A percentile compares a stretch with the other conserved stretches of the same genome.
Evolutionary conservation across 2,797 vertebrate species (phyloP).

Genomic region (Acipenser oxyrinchus): DNA sequence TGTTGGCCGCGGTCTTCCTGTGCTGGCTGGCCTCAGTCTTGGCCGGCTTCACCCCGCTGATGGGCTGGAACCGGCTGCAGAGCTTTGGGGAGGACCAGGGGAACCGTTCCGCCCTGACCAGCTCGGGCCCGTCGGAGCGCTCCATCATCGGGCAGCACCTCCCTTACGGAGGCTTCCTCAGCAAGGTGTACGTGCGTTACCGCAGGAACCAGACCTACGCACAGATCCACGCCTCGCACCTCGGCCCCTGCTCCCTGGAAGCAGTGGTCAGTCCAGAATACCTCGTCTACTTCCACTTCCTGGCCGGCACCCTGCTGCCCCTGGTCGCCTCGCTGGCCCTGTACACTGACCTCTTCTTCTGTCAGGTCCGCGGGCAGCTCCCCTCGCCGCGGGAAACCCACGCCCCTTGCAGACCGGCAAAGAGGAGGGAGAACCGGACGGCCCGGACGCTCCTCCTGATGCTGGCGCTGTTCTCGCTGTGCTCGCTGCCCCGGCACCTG

Average conservation of each 20-base stretch:
- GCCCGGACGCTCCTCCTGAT: constrained; percentile 48
- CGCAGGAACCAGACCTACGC: constrained; percentile 47
- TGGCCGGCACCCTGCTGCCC: constrained; percentile 53
- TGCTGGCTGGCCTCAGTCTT: constrained; percentile 64
- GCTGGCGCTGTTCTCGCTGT: constrained; percentile 56
- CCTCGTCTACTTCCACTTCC: constrained; percentile 53
- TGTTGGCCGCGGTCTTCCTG: constrained; percentile 48
- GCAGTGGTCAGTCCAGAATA: constrained; percentile 52
- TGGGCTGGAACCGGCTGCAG: constrained; percentile 47
- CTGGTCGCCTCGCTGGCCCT: constrained; percentile 49
- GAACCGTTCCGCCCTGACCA: constrained; percentile 2
- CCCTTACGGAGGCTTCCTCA: constrained; percentile 61
- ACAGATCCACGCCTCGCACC: constrained; percentile 54
- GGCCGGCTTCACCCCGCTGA: constrained; percentile 64
- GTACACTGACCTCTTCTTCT: constrained; percentile 53
- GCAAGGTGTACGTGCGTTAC: constrained; percentile 57
- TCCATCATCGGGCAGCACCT: constrained; percentile 46
- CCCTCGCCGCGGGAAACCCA: constrained; percentile 18
- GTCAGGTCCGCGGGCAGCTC: constrained; percentile 38
- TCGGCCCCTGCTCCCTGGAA: constrained; percentile 54
- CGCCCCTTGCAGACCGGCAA: constrained; percentile 31
- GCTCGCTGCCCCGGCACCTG: constrained; percentile 60
- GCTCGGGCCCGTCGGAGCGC: constrained; percentile 30
- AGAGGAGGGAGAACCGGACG: constrained; percentile 21
- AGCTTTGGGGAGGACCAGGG: constrained; percentile 25